phyloP scores from a whole-genome alignment of 2,888 invertebrate genomes.

The Orthonychiurus folsomi region DNA sequence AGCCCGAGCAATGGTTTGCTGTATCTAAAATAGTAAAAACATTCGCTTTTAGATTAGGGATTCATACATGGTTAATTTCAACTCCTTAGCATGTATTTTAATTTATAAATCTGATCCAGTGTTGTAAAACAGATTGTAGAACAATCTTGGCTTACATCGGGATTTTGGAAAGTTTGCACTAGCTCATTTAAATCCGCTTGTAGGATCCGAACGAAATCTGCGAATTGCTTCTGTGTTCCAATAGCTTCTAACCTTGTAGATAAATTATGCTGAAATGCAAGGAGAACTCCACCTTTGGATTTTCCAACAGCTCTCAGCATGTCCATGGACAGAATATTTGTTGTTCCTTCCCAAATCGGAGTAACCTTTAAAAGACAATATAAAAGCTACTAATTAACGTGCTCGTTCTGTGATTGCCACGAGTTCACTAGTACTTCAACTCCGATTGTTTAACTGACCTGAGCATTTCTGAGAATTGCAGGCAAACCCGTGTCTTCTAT shows the following conservation, averaged over 20 bases:
- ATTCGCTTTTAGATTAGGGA: no score
- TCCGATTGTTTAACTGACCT: constrained; percentile 42
- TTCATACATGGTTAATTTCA: no score
- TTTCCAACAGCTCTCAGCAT: constrained; percentile 49
- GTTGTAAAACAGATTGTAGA: no score
- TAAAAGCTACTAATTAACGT: no score
- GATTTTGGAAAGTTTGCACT: constrained; percentile 12
- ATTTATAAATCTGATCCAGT: no score
- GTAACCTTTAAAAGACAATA: constrained; percentile 43
- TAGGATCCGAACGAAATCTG: constrained; percentile 25
- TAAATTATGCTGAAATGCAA: constrained; percentile 16
- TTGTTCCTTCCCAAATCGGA: constrained; percentile 55
- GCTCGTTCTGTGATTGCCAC: no score
- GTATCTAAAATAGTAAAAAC: constrained; percentile 19
- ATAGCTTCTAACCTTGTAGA: neutral
- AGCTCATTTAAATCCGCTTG: constrained; percentile 34
- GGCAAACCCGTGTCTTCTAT: constrained; percentile 53
- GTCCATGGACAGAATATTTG: constrained; percentile 51
- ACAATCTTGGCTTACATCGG: constrained; percentile 6
- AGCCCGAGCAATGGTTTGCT: constrained; percentile 45
- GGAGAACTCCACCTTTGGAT: constrained; percentile 45
- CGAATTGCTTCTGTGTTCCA: constrained; percentile 14
- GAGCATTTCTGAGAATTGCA: constrained; percentile 49
- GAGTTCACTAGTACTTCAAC: neutral
- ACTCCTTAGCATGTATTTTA: no score